A percentile compares a stretch with the other conserved stretches of the same genome.
Evolutionary conservation across 2,888 invertebrate species (phyloP).

Genomic region (Microplitis manilae): DNA sequence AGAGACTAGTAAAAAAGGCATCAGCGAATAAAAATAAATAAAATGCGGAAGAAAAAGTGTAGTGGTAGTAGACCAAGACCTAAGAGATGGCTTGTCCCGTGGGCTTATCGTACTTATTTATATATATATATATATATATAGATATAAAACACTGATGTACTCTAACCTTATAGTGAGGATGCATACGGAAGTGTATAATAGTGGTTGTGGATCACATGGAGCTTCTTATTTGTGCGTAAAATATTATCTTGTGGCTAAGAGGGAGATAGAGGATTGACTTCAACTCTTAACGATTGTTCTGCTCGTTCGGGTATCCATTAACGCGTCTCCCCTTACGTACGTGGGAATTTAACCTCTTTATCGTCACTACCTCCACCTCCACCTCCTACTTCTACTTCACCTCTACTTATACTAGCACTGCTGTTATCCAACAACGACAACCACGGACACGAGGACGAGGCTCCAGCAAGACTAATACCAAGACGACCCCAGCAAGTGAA

Average conservation of each 20-base stretch:
- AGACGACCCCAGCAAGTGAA: background rate
- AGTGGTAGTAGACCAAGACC: background rate
- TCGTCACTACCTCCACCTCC: background rate
- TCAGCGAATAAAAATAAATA: constrained; percentile 15
- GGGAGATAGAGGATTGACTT: constrained; percentile 55
- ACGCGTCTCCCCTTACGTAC: constrained; percentile 50
- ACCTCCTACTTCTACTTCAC: background rate
- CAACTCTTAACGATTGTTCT: constrained; percentile 67
- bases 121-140: constrained; percentile 24
- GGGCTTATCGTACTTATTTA: constrained; percentile 19
- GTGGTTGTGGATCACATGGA: constrained; percentile 23
- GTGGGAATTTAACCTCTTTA: constrained; percentile 50
- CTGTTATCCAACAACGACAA: too few relatives aligned
- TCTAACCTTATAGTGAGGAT: constrained; percentile 14
- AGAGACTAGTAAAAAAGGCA: constrained; percentile 1
- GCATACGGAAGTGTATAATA: constrained; percentile 22
- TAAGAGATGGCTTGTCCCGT: background rate
- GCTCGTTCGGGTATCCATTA: constrained; percentile 65
- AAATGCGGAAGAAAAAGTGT: constrained; percentile 9
- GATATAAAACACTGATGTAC: background rate
- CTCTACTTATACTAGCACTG: background rate
- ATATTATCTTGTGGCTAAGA: background rate
- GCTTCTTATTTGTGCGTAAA: constrained; percentile 11
- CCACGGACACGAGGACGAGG: background rate
- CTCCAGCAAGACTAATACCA: background rate